These are phyloP conservation scores for Bergia puertoricense DNA, from an alignment of 92 coral and sea anemone species.

Conservation along the genomic window DNA sequence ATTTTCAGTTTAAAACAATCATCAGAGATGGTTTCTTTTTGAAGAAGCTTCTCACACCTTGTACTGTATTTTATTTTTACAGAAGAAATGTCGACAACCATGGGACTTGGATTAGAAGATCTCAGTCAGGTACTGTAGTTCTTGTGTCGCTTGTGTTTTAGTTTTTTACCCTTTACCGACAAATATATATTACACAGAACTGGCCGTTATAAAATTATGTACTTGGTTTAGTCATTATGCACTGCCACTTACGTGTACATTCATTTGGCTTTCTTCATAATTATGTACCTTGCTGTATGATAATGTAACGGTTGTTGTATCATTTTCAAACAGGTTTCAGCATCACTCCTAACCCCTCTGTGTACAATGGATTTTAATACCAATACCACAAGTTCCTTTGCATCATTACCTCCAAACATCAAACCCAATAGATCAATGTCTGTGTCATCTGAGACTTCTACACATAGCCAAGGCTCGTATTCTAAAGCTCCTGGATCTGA, in stretches of 20 bases:
- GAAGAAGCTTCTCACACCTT: neutral
- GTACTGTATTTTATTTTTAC: constrained; percentile 2
- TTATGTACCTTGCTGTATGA: neutral
- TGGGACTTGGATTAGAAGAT: constrained; percentile 42
- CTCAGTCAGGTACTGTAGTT: neutral
- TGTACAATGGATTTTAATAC: constrained; percentile 35
- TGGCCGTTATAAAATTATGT: too few species aligned
- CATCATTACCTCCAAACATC: constrained; percentile 44
- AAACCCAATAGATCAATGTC: constrained; percentile 93
- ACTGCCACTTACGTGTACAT: too few species aligned
- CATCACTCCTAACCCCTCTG: constrained; percentile 36
- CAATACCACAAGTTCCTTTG: constrained; percentile 33
- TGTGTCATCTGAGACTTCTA: constrained; percentile 85
- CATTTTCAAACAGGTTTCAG: constrained; percentile 17
- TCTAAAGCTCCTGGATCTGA: constrained; percentile 99
- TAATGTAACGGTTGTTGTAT: neutral
- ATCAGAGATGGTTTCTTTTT: too few species aligned
- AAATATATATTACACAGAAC: too few species aligned
- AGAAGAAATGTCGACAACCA: constrained; percentile 47
- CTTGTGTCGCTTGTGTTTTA: neutral
- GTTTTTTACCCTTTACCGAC: too few species aligned
- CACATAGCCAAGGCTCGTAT: constrained; percentile 77
- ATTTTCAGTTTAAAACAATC: too few species aligned
- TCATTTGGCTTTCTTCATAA: too few species aligned
- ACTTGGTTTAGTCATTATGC: too few species aligned